Evolutionary conservation across 1,140 invertebrate species (phyloP).

Genomic region (Oncopodura yosiiana): DNA sequence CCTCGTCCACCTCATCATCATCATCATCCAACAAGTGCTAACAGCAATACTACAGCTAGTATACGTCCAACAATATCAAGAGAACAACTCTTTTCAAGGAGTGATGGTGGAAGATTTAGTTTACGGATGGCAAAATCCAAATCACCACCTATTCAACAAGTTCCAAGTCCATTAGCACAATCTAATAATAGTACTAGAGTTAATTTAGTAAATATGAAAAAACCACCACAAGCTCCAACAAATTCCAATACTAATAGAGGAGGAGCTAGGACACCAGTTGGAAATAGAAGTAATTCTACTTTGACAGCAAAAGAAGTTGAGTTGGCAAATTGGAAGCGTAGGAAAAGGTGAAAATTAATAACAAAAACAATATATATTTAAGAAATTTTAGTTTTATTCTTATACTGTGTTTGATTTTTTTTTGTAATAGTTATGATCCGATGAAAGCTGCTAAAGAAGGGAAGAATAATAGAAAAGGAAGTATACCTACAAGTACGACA

Average conservation of each 20-base stretch:
- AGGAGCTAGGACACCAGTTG: not conserved
- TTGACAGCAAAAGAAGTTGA: conserved; percentile 62
- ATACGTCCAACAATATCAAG: too few species aligned
- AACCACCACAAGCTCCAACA: not conserved
- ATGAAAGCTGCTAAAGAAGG: conserved; percentile 73
- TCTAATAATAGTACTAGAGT: not conserved
- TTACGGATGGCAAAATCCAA: conserved; percentile 43
- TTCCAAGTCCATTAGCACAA: not conserved
- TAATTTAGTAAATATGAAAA: conserved; percentile 1
- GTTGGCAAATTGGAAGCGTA: conserved; percentile 81
- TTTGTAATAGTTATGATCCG: conserved; percentile 83
- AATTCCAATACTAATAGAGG: not conserved
- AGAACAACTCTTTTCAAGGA: conserved; percentile 49
- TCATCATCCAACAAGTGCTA: too few species aligned
- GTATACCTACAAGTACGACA: not conserved
- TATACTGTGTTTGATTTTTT: too few species aligned
- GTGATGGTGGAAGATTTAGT: conserved; percentile 56
- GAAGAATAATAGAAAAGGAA: conserved; percentile 45
- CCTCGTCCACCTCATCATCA: too few species aligned
- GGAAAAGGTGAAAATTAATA: too few species aligned
- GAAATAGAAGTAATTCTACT: conserved; percentile 49
- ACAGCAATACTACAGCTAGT: too few species aligned
- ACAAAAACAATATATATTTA: too few species aligned
- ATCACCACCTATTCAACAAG: not conserved
- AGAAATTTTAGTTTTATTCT: too few species aligned